phyloP scores from a whole-genome alignment of 2,113 vertebrate species.

The Sphaerodactylus townsendi region DNA sequence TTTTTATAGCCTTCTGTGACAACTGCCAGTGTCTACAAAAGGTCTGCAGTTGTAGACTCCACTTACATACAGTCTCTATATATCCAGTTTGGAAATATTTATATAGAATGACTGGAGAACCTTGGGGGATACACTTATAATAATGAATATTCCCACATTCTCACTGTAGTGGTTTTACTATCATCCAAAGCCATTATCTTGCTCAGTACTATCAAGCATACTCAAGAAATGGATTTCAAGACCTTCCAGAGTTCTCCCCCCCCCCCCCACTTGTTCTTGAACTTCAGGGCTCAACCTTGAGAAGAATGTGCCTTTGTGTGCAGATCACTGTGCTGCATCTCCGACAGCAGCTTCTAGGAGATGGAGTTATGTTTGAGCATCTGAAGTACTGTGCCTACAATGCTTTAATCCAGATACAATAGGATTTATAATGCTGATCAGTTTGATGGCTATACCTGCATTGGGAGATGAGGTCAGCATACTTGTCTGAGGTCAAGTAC shows the following conservation, averaged over 20 bases:
- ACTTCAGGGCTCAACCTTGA: neutral
- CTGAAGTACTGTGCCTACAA: neutral
- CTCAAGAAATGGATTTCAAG: neutral
- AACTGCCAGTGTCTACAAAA: neutral
- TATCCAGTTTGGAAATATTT: neutral
- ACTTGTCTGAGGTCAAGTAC: neutral
- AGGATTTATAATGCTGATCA: neutral
- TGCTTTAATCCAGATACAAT: neutral
- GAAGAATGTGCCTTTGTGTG: neutral
- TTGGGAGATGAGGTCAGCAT: neutral
- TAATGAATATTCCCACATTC: neutral
- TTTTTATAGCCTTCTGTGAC: neutral
- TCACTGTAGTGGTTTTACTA: neutral
- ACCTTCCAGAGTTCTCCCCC: neutral
- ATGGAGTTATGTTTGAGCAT: neutral
- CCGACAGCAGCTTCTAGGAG: neutral
- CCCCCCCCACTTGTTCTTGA: neutral
- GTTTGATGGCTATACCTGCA: neutral
- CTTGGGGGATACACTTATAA: neutral
- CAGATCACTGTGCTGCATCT: neutral
- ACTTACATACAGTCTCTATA: neutral
- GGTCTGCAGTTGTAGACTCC: neutral
- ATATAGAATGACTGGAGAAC: neutral
- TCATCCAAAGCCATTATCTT: neutral
- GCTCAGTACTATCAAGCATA: neutral